A percentile compares a stretch with the other conserved stretches of the same genome.
Conservation (phyloP, 2,797 vertebrate species). For the Enteromius argenteus region DNA sequence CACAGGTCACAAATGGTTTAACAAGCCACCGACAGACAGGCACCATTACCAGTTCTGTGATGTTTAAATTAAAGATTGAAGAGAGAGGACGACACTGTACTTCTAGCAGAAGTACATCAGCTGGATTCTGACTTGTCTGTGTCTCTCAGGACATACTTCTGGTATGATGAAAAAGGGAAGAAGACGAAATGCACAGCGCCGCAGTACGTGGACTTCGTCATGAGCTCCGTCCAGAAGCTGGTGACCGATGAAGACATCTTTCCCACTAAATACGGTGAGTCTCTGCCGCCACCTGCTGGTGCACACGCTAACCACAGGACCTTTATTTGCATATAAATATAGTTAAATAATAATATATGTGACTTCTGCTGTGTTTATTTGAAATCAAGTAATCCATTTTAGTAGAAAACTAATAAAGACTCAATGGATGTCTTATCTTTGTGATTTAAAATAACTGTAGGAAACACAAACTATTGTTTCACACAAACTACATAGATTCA, state of each 20-base stretch:
- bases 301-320: background rate
- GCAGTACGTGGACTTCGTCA: slow-evolving; percentile 98
- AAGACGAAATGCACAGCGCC: slow-evolving; percentile 99
- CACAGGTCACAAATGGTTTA: no score
- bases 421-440: no score
- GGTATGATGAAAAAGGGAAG: slow-evolving; percentile 98
- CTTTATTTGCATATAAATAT: background rate
- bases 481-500: no score
- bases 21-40: no score
- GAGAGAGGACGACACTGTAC: background rate
- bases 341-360: background rate
- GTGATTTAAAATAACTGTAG: no score
- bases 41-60: background rate
- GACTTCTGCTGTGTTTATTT: background rate
- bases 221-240: slow-evolving; percentile 98
- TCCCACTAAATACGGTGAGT: slow-evolving; percentile 95
- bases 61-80: slow-evolving; percentile 7
- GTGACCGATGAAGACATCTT: slow-evolving; percentile 98
- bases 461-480: no score
- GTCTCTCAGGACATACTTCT: slow-evolving; percentile 92
- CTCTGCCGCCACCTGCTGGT: slow-evolving; percentile 28
- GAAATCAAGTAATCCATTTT: background rate
- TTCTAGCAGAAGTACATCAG: no score
- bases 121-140: background rate
- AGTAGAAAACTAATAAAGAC: no score